phyloP scores from a whole-genome alignment of 2,888 invertebrate genomes.

The Heliconius ismenius region DNA sequence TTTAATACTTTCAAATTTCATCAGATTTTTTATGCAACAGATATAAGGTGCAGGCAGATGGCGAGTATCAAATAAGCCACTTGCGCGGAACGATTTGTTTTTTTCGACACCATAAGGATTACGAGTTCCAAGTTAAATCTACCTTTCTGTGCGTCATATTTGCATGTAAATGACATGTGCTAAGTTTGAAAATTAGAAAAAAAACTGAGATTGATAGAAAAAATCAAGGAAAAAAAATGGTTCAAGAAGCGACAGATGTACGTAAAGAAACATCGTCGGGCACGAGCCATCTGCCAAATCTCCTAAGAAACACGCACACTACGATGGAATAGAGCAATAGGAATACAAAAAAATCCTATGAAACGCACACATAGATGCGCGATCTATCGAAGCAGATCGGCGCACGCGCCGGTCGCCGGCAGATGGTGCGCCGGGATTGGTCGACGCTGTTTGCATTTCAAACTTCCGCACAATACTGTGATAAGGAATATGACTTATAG shows the following conservation, averaged over 20 bases:
- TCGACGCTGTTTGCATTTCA: constrained; percentile 66
- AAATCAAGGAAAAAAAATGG: constrained; percentile 63
- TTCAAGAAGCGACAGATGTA: constrained; percentile 76
- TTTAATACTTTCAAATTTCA: constrained; percentile 11
- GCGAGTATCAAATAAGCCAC: constrained; percentile 66
- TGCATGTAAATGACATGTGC: constrained; percentile 79
- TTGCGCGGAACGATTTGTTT: constrained; percentile 73
- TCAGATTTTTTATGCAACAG: constrained; percentile 30
- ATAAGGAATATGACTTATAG: constrained; percentile 74
- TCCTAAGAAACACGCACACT: constrained; percentile 69
- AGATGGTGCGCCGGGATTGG: constrained; percentile 76
- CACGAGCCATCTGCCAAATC: constrained; percentile 83
- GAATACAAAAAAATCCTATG: constrained; percentile 55
- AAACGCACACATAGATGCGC: constrained; percentile 56
- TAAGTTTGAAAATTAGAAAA: constrained; percentile 51
- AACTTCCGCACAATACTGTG: constrained; percentile 75
- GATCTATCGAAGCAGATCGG: constrained; percentile 70
- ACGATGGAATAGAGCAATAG: constrained; percentile 54
- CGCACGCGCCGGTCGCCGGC: constrained; percentile 71
- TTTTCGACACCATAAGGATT: constrained; percentile 74
- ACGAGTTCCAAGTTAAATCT: constrained; percentile 65
- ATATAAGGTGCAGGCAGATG: constrained; percentile 59
- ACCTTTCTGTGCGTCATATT: constrained; percentile 70
- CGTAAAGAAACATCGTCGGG: constrained; percentile 68
- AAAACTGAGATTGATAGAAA: constrained; percentile 60